Base-by-base conservation (phyloP, 2,888 invertebrate genomes). In the Smittia aterrima region DNA sequence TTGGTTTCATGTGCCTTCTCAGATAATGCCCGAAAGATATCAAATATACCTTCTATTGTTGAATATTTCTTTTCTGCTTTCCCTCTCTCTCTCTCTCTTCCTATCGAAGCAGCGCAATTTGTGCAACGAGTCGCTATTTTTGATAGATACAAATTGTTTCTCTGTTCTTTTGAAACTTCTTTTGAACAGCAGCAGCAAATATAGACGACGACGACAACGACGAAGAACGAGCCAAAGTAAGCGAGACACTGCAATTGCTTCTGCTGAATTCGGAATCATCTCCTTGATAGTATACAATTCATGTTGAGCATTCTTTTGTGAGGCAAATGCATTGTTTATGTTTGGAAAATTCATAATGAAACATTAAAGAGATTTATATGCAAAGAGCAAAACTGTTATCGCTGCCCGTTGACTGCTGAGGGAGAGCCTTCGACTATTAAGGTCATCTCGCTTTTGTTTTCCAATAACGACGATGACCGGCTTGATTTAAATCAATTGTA, bases 91-190 rank as follows among this genome's bases (percentile, higher is more conserved):
- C n/a, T n/a, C n/a, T n/a, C n/a, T n/a, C n/a, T 32, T 9, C 32
- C 32, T 32, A 32, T 32, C 32, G 4, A 32, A 9, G 4, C 32
- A 32, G 32, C 32, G 32, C 32, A 32, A 32, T 32, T 70, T 64
- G n/a, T 27, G 64, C 64, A 64, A 64, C 13, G 58, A n/a, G 58
- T 58, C 20, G 58, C 58, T 58, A 38, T 9, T 68, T 70, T 70
- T 70, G 70, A 70, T 70, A 70, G 70, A 70, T 70, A 70, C 70
- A 70, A 70, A 70, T 70, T 70, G 70, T 22, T 70, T 11, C 25
- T 11, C 47, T 41, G 41, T 67, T 66, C 66, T 47, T 41, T 54
- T 54, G 70, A 53, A 70, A 70, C 70, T 18, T 40, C 70, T 67
- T 67, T 41, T 47, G 24, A 41, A 70, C 25, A 20, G 16, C 47